These are phyloP conservation scores for Apis dorsata DNA, from an alignment of 1,140 invertebrate genomes.

Conservation along the genomic window DNA sequence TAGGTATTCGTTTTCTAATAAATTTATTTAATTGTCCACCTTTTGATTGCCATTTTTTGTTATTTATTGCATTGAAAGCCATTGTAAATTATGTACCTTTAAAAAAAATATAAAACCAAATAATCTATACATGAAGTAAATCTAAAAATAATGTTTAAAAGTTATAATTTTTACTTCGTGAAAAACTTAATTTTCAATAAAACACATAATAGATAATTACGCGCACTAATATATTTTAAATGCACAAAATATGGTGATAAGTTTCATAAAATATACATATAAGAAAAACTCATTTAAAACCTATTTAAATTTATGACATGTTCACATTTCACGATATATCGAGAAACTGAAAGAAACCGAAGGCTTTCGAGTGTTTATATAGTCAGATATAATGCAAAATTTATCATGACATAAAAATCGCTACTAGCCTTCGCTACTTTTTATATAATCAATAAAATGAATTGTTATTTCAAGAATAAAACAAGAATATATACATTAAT, in stretches of 20 bases:
- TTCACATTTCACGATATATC: slow-evolving; percentile 15
- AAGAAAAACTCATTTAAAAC: neutral
- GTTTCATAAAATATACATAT: no score
- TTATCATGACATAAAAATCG: slow-evolving; percentile 52
- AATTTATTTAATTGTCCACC: slow-evolving; percentile 61
- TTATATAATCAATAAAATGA: slow-evolving; percentile 36
- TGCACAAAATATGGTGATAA: no score
- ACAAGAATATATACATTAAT: neutral
- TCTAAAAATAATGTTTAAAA: neutral
- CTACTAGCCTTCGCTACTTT: slow-evolving; percentile 58
- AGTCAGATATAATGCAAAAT: slow-evolving; percentile 35
- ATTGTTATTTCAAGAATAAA: neutral
- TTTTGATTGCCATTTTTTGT: slow-evolving; percentile 54
- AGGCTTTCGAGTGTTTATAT: slow-evolving; percentile 48
- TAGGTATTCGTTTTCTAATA: slow-evolving; percentile 80
- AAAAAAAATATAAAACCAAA: neutral
- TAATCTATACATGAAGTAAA: no score
- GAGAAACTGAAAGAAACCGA: slow-evolving; percentile 49
- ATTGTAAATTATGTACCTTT: slow-evolving; percentile 32
- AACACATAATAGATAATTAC: slow-evolving; percentile 1
- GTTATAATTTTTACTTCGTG: slow-evolving; percentile 10
- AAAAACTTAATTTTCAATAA: slow-evolving; percentile 11
- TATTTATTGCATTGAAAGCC: slow-evolving; percentile 33
- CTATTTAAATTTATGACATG: neutral
- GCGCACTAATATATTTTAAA: neutral